phyloP scores from a whole-genome alignment of 2,797 vertebrate species.

The Acrocephalus scirpaceus region DNA sequence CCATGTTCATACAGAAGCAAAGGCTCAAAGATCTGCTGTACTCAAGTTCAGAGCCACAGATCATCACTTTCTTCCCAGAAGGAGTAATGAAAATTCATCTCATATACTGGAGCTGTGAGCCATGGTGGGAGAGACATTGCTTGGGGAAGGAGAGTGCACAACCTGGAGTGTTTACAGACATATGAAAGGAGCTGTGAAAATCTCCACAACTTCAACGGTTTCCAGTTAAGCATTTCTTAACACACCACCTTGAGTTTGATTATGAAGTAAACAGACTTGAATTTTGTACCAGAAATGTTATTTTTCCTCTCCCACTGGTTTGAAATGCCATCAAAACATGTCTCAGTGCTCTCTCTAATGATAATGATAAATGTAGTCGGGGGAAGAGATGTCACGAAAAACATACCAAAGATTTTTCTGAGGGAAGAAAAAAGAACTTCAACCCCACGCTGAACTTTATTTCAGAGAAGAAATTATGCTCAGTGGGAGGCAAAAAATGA shows the following conservation, averaged over 20 bases:
- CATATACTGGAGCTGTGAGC: neutral
- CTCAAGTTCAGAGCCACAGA: neutral
- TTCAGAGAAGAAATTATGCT: constrained; percentile 61
- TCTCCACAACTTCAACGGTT: constrained; percentile 15
- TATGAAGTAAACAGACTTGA: constrained; percentile 57
- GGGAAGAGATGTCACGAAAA: constrained; percentile 66
- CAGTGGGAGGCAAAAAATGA: constrained; percentile 63
- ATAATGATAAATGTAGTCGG: constrained; percentile 62
- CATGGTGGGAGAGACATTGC: neutral
- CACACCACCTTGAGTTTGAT: constrained; percentile 49
- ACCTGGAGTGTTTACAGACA: constrained; percentile 22
- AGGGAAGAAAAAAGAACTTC: constrained; percentile 8
- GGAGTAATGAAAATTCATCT: neutral
- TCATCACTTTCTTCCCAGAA: neutral
- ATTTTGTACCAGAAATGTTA: constrained; percentile 59
- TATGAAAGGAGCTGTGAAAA: constrained; percentile 4
- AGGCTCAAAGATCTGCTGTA: neutral
- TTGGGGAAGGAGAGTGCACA: neutral
- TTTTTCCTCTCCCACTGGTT: constrained; percentile 62
- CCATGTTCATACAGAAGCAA: neutral
- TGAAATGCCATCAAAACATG: constrained; percentile 61
- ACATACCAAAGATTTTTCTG: constrained; percentile 57
- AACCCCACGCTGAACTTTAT: constrained; percentile 60
- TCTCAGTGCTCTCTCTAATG: constrained; percentile 57
- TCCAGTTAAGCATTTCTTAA: constrained; percentile 40